Conservation (phyloP, 2,797 vertebrate genomes). For the Calcarius lapponicus region DNA sequence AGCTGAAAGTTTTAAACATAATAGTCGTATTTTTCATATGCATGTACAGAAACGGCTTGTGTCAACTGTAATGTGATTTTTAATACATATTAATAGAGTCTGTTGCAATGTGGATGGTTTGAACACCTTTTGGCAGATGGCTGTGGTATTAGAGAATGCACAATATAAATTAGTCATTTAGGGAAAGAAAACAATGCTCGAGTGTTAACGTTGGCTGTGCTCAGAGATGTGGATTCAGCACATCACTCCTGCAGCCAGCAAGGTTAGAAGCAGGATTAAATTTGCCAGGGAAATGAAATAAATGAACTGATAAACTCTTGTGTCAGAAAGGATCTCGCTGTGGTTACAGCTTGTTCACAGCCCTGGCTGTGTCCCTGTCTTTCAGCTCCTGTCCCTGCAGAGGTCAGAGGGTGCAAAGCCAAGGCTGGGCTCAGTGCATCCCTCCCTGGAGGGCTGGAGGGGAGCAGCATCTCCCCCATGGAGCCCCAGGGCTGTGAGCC, state of each 20-base stretch:
- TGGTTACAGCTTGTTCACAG: background rate
- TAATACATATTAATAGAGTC: constrained; percentile 41
- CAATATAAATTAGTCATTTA: background rate
- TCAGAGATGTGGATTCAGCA: background rate
- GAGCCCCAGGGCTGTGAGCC: background rate
- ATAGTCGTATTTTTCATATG: constrained; percentile 5
- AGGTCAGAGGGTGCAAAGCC: background rate
- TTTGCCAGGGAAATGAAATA: background rate
- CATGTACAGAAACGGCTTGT: background rate
- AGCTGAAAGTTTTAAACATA: constrained; percentile 37
- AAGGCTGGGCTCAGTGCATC: background rate
- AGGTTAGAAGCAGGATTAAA: background rate
- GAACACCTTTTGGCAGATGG: constrained; percentile 35
- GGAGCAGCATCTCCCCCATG: accelerated
- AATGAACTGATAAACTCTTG: background rate
- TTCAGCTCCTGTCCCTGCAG: background rate
- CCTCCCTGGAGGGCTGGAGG: accelerated
- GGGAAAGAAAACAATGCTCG: background rate
- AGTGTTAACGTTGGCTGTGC: background rate
- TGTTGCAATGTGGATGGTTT: background rate
- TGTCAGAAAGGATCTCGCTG: background rate
- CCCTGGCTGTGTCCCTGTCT: background rate
- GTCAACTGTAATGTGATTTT: constrained; percentile 19
- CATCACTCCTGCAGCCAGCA: background rate
- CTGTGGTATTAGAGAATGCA: background rate